A percentile compares a stretch with the other conserved stretches of the same genome.
These are phyloP conservation scores for Ceriagrion tenellum DNA, from an alignment of 2,888 invertebrate genomes.

Conservation along the genomic window DNA sequence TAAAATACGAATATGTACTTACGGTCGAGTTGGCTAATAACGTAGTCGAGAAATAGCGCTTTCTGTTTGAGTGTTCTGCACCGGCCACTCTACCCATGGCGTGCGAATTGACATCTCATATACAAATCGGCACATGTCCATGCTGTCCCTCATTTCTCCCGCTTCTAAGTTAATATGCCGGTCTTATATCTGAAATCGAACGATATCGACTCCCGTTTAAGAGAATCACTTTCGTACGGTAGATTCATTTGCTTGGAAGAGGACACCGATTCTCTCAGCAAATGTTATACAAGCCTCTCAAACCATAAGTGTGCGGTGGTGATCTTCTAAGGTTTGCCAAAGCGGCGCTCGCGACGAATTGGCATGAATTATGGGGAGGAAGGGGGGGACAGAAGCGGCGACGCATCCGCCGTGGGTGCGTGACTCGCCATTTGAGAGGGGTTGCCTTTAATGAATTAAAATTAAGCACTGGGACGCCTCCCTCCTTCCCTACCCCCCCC, in stretches of 20 bases:
- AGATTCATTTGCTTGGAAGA: neutral
- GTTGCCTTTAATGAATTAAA: constrained; percentile 4
- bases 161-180: too few relatives aligned
- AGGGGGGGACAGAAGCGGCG: neutral
- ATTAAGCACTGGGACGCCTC: constrained; percentile 19
- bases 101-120: too few relatives aligned
- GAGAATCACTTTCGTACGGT: too few relatives aligned
- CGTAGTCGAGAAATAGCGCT: too few relatives aligned
- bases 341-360: neutral
- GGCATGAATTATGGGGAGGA: neutral
- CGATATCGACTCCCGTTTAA: too few relatives aligned
- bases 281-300: neutral
- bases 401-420: neutral
- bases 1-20: too few relatives aligned
- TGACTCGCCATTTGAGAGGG: neutral
- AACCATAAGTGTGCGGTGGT: neutral
- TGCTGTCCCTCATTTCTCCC: too few relatives aligned
- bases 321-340: neutral
- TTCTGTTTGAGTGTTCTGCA: too few relatives aligned
- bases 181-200: too few relatives aligned
- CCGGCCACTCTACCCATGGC: too few relatives aligned
- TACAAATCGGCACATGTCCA: too few relatives aligned
- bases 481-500: neutral
- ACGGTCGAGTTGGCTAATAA: too few relatives aligned
- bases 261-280: neutral